Evolutionary conservation across 2,888 invertebrate genomes (phyloP).

Genomic region (Patella caerulea): DNA sequence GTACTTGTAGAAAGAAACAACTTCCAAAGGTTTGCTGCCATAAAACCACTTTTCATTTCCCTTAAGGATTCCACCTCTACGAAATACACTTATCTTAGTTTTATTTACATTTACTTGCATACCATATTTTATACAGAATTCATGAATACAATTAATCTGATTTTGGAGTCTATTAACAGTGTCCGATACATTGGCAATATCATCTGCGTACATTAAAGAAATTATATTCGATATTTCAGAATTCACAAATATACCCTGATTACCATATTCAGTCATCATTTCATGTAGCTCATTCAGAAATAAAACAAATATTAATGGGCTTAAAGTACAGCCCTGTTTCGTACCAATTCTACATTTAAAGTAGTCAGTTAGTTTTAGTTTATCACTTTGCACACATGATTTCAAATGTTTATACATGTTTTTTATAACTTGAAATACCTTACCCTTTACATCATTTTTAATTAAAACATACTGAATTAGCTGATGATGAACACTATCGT

Average conservation of each 20-base stretch:
- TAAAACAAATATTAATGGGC: constrained; percentile 5
- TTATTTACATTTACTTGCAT: constrained; percentile 18
- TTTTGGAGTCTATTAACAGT: constrained; percentile 13
- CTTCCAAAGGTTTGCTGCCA: too few species aligned
- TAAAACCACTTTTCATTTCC: too few species aligned
- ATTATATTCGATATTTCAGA: constrained; percentile 19
- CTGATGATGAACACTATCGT: constrained; percentile 12
- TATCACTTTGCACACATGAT: constrained; percentile 9
- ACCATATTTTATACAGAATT: not conserved
- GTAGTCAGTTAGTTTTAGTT: constrained; percentile 7
- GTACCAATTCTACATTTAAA: constrained; percentile 20
- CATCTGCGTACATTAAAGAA: constrained; percentile 22
- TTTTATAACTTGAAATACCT: constrained; percentile 6
- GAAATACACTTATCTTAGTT: too few species aligned
- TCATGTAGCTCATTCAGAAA: constrained; percentile 18
- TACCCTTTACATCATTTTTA: constrained; percentile 9
- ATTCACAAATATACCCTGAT: constrained; percentile 15
- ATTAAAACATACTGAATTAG: not conserved
- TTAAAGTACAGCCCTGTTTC: constrained; percentile 19
- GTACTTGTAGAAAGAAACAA: too few species aligned
- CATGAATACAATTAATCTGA: constrained; percentile 14
- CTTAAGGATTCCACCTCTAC: too few species aligned
- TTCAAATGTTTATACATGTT: constrained; percentile 11
- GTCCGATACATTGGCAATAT: constrained; percentile 18
- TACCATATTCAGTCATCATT: constrained; percentile 9